Base-by-base conservation (phyloP, 2,888 invertebrate species). In the Caenorhabditis japonica region DNA sequence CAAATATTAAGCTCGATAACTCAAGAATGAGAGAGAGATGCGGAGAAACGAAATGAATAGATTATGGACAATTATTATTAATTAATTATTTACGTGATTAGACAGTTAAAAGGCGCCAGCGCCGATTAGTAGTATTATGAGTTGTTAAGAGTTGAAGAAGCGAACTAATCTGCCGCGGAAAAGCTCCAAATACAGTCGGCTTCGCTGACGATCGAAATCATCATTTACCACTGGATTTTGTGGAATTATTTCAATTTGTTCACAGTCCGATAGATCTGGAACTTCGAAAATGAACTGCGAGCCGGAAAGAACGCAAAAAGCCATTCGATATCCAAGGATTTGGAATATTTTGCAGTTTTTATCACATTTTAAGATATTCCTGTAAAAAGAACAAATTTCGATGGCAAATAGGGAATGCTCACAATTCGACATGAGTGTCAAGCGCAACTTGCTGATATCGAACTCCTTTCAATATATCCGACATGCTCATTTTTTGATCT, bases 251-350 rank as follows among this genome's bases (percentile, higher is more conserved):
- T 25, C 5, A n/a, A n/a, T n/a, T n/a, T n/a, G n/a, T n/a, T n/a
- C n/a, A n/a, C n/a, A n/a, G n/a, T 55, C 55, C 8, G 13, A 10
- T 2, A n/a, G 10, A 17, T 23, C 15, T 1, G 55, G 55, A 0
- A 55, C 49, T 39, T 64, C 64, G 36, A 64, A 64, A 12, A 64
- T 47, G 49, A 64, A 56, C 21, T 55, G 39, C 2, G 39, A 41
- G 15, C 23, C 7, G 30, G 3, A 41, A 1, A 46, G 55, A 10
- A 41, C 41, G 33, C 64, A 64, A 34, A 64, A 64, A 1, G 41
- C 64, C 0, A 38, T 39, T 7, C 64, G 47, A 12, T 53, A 56
- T 2, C 64, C 64, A 4, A 21, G 39, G 33, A 64, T 47, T 49
- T 56, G 64, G 10, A 12, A 64, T 3, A 64, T 49, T 56, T 39